phyloP scores from a whole-genome alignment of 2,888 invertebrate species.

The Quadroppia sp. region DNA sequence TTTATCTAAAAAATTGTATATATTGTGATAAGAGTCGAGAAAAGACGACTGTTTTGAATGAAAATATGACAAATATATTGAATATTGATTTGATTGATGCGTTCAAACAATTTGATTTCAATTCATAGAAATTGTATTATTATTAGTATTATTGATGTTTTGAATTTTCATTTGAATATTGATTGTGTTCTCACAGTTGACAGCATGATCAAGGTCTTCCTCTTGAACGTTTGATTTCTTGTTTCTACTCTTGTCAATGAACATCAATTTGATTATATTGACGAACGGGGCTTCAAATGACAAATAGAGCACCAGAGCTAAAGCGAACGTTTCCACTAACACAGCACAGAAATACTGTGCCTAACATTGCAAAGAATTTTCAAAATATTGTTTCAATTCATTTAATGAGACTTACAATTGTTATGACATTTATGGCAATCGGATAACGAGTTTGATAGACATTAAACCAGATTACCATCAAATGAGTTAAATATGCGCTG shows the following conservation, averaged over 20 bases:
- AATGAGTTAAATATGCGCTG: conserved; percentile 32
- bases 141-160: not conserved
- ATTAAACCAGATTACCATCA: conserved; percentile 40
- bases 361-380: not conserved
- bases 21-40: too few species aligned
- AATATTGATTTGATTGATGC: too few species aligned
- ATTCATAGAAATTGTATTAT: too few species aligned
- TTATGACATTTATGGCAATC: not conserved
- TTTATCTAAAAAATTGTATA: too few species aligned
- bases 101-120: too few species aligned
- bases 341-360: conserved; percentile 44
- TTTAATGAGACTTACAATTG: conserved; percentile 25
- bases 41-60: too few species aligned
- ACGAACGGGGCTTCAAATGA: conserved; percentile 46
- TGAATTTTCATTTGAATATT: not conserved
- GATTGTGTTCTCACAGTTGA: not conserved
- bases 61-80: too few species aligned
- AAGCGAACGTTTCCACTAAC: conserved; percentile 42
- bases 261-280: conserved; percentile 44
- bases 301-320: conserved; percentile 44
- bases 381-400: not conserved
- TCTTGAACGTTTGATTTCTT: conserved; percentile 18
- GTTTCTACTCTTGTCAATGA: conserved; percentile 40
- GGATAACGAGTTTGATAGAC: conserved; percentile 22
- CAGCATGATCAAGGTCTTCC: conserved; percentile 12